Evolutionary conservation across 2,797 vertebrate species (phyloP), one percentile per base, ranked within the genome.

Genomic region (Bovichtus variegatus): DNA sequence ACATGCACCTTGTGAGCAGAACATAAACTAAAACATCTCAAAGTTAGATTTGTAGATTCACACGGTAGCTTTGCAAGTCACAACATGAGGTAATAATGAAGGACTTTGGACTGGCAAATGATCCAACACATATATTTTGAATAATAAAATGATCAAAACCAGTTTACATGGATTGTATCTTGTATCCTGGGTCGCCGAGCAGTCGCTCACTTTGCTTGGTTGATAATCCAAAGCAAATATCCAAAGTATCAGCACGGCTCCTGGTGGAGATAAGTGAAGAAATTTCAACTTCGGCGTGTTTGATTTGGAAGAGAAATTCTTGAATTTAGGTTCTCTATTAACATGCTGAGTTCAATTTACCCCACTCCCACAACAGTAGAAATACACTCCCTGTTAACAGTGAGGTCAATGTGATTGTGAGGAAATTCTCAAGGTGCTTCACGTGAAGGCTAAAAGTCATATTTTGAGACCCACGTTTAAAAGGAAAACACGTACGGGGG

Each of bases 301-400:
- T 18, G n/a, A 68, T 62, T 47, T 31, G 21, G 10, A 50, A 5
- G 2, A 58, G 21, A 8, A 19, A 29, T 55, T 46, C 9, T 47
- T 29, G 2, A 16, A 9, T 38, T 46, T 12, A 38, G 21, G 11
- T 16, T 18, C 36, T 41, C 11, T 6, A n/a, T 36, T 51, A 44
- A 41, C 23, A 51, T 6, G 16, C 40, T 25, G 70, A 46, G 70
- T 15, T 71, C 11, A 64, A 25, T 49, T 74, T 1, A 61, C 2
- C 8, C 11, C 25, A 46, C 25, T 46, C 19, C 13, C 21, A 36
- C 41, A 47, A 6, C 7, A 5, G 31, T 21, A 44, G 47, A 61
- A 46, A 55, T 57, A 3, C 25, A 7, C 15, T 49, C 12, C 7
- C 19, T 19, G 27, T 23, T 74, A 23, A 82, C 64, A 51, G 76